Evolutionary conservation across 2,797 vertebrate genomes (phyloP).

Genomic region (Ara ararauna): DNA sequence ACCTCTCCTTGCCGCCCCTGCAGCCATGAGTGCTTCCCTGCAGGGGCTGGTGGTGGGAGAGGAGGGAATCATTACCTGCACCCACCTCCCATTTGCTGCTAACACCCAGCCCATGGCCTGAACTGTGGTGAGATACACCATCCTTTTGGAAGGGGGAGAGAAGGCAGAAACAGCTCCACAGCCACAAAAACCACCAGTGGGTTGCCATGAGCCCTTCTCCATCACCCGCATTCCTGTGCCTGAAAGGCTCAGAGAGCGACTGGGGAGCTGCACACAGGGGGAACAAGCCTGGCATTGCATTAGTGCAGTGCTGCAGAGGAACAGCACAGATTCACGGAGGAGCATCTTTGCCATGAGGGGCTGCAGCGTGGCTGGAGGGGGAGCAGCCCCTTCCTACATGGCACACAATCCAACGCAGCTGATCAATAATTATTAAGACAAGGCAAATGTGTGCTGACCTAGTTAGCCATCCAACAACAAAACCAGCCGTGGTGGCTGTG

Average conservation of each 20-base stretch:
- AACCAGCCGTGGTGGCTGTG: slow-evolving; percentile 28
- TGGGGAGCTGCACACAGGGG: not conserved
- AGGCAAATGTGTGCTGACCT: slow-evolving; percentile 62
- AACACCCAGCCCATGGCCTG: fast-evolving
- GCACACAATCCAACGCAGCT: not conserved
- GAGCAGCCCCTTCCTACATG: not conserved
- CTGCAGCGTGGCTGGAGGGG: not conserved
- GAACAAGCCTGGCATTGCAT: fast-evolving
- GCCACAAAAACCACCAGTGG: not conserved
- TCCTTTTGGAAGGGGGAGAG: not conserved
- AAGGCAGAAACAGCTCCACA: fast-evolving
- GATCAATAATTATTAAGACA: slow-evolving; percentile 75
- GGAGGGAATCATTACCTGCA: not conserved
- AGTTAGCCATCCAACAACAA: slow-evolving; percentile 67
- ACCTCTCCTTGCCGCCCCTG: fast-evolving
- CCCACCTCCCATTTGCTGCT: fast-evolving
- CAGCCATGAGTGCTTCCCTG: not conserved
- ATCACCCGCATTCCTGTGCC: fast-evolving
- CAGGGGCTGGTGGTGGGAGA: fast-evolving
- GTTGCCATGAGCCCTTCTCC: not conserved
- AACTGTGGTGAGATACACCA: fast-evolving
- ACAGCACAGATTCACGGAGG: not conserved
- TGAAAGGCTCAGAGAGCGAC: fast-evolving
- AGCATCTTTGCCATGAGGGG: not conserved
- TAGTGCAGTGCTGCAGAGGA: not conserved